These are phyloP conservation scores for Ataeniobius toweri DNA, from an alignment of 2,797 vertebrate genomes.

Conservation along the genomic window DNA sequence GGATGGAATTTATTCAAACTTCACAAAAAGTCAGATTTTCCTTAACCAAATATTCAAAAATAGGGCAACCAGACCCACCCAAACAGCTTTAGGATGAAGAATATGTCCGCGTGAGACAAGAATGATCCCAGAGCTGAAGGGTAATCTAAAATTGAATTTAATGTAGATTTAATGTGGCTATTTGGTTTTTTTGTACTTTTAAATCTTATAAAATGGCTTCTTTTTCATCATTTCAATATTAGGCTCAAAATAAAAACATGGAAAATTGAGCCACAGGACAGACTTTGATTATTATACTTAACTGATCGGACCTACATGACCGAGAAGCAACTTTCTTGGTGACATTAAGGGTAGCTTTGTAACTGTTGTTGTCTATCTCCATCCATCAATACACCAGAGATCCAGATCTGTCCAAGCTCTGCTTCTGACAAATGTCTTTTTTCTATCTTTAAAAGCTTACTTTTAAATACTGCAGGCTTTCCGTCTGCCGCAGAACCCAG, in stretches of 20 bases:
- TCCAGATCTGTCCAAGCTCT: background rate
- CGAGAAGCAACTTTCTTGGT: background rate
- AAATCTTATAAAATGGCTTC: background rate
- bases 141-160: too few species aligned
- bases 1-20: too few species aligned
- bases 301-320: background rate
- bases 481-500: background rate
- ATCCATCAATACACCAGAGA: background rate
- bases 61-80: too few species aligned
- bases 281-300: background rate
- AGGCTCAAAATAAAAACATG: background rate
- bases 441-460: background rate
- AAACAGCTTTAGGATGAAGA: too few species aligned
- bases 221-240: background rate
- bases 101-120: too few species aligned
- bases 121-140: too few species aligned
- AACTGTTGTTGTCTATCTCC: background rate
- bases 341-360: background rate
- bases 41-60: too few species aligned
- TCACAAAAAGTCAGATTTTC: too few species aligned
- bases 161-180: background rate
- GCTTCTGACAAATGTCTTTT: background rate
- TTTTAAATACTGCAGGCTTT: background rate
- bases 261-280: background rate
- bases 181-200: background rate